Evolutionary conservation across 1,140 invertebrate species (phyloP).

Genomic region (Drosophila tropicalis): DNA sequence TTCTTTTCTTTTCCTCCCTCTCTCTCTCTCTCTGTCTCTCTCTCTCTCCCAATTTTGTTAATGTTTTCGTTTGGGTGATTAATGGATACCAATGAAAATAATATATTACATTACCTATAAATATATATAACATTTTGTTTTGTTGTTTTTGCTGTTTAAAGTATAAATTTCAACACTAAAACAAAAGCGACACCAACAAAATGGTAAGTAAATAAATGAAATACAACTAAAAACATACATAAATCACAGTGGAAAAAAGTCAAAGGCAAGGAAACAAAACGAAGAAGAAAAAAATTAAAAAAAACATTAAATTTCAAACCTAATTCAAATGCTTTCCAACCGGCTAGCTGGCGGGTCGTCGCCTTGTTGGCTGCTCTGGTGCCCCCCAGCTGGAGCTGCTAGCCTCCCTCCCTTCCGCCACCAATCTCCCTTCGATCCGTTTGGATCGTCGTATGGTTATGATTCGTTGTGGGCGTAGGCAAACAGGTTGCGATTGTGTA

Average conservation of each 20-base stretch:
- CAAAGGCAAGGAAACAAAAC: too few relatives aligned
- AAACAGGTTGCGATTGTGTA: slow-evolving; percentile 60
- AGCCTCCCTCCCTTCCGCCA: neutral
- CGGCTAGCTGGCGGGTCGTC: slow-evolving; percentile 41
- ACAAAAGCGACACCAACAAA: slow-evolving; percentile 19
- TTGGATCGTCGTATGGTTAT: slow-evolving; percentile 11
- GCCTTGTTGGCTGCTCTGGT: slow-evolving; percentile 42
- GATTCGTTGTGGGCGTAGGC: slow-evolving; percentile 55
- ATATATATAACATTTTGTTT: slow-evolving; percentile 9
- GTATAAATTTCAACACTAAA: slow-evolving; percentile 8
- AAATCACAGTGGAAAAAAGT: slow-evolving; percentile 21
- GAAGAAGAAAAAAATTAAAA: neutral
- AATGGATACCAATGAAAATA: neutral
- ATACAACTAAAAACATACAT: slow-evolving; percentile 21
- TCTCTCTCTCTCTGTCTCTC: neutral
- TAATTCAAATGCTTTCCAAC: slow-evolving; percentile 51
- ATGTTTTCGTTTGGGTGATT: slow-evolving; percentile 6
- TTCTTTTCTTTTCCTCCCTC: neutral
- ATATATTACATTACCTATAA: slow-evolving; percentile 9
- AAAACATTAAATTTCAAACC: slow-evolving; percentile 20
- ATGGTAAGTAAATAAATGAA: slow-evolving; percentile 61
- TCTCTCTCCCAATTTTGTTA: neutral
- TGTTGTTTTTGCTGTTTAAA: neutral
- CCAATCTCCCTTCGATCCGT: neutral
- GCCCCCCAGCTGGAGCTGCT: slow-evolving; percentile 5